A percentile compares a stretch with the other conserved stretches of the same genome.
phyloP scores from a whole-genome alignment of 2,113 vertebrate species.

The Actenoides lindsayi region DNA sequence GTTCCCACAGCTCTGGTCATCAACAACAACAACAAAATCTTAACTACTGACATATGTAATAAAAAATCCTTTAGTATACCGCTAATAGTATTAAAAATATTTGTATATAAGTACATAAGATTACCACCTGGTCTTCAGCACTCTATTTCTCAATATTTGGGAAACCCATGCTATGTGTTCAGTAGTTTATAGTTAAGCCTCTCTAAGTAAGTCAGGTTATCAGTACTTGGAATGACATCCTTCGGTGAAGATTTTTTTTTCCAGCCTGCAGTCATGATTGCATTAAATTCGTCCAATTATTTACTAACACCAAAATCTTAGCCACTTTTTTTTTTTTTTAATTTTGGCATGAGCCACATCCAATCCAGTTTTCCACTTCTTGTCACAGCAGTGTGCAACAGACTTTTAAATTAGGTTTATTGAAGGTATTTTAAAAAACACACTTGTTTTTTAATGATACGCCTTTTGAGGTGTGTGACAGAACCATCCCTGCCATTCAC shows the following conservation, averaged over 20 bases:
- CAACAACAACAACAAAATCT: neutral
- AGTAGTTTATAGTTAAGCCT: neutral
- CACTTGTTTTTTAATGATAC: neutral
- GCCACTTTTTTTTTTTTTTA: neutral
- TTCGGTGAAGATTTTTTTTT: neutral
- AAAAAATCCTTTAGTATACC: neutral
- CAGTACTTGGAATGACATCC: neutral
- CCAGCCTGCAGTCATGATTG: neutral
- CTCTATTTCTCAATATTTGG: neutral
- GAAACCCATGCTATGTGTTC: neutral
- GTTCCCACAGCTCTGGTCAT: neutral
- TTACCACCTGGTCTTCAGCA: neutral
- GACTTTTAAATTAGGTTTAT: neutral
- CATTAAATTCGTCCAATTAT: neutral
- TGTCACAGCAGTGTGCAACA: neutral
- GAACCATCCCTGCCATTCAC: neutral
- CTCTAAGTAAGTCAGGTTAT: neutral
- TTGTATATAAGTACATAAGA: rapidly evolving
- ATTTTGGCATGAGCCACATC: neutral
- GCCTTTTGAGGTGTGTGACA: neutral
- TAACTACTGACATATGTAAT: neutral
- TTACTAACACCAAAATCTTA: neutral
- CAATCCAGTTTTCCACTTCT: neutral
- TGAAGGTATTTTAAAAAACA: neutral
- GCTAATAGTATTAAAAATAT: neutral